These are phyloP conservation scores for Palythoa grandiflora DNA, from an alignment of 92 coral and sea anemone species.

Conservation along the genomic window DNA sequence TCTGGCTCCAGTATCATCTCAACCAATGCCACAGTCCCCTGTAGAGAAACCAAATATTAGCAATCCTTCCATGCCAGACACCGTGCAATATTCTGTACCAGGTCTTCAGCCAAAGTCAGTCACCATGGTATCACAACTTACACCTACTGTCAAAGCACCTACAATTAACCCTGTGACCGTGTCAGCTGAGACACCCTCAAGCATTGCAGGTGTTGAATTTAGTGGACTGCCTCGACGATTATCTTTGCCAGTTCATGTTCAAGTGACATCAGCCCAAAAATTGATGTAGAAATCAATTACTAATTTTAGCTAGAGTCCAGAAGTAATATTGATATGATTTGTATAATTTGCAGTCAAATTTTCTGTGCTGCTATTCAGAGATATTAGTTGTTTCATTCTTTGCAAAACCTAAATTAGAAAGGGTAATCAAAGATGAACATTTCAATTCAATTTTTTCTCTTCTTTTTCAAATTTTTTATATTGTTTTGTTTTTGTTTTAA, in stretches of 20 bases:
- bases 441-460: not conserved
- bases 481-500: no score
- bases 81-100: not conserved
- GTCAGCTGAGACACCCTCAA: slow-evolving; percentile 62
- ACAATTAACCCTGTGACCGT: slow-evolving; percentile 29
- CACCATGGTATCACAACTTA: slow-evolving; percentile 35
- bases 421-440: not conserved
- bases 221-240: slow-evolving; percentile 63
- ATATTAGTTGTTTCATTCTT: not conserved
- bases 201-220: slow-evolving; percentile 28
- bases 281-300: not conserved
- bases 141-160: slow-evolving; percentile 25
- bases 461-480: no score
- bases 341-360: not conserved
- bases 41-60: slow-evolving; percentile 2
- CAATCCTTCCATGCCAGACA: not conserved
- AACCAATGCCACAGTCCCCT: not conserved
- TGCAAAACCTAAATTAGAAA: not conserved
- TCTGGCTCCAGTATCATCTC: not conserved
- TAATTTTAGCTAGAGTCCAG: slow-evolving; percentile 27
- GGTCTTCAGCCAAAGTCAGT: slow-evolving; percentile 38
- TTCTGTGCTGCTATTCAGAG: not conserved
- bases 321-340: not conserved
- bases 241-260: slow-evolving; percentile 61
- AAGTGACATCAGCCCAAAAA: slow-evolving; percentile 13